Evolutionary conservation across 2,888 invertebrate species (phyloP), one percentile per base, ranked within the genome.

Genomic region (Ypsolopha sequella): DNA sequence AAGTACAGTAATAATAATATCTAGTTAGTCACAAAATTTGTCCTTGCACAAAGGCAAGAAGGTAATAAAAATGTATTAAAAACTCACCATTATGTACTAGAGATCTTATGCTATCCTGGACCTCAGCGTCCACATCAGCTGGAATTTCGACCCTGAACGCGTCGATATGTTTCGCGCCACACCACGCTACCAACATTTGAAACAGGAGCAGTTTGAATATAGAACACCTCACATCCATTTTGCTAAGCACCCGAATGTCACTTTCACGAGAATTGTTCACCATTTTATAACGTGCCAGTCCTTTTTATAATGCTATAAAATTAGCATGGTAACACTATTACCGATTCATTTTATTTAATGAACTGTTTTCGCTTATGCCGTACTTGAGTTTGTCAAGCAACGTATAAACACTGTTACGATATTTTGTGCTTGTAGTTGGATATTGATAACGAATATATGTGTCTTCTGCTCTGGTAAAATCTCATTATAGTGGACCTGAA

Each of bases 401-500:
- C 48, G 44, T 7, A 14, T 41, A 48, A 49, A 48, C 52, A 54
- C 54, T 54, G 53, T 56, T 61, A 64, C 55, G 60, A 71, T 60
- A 68, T 61, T 76, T 80, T 84, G 58, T 82, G 81, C 64, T 81
- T 82, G 65, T 80, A 82, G 66, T 84, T 81, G 39, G 80, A 79
- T 68, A 76, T 74, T 57, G 76, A 73, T 67, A 75, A 67, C 54
- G 73, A 66, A 64, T 71, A 68, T 65, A 70, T 70, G 58, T 69
- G 66, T 63, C 70, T 70, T 56, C 70, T 69, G 63, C 69, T 66
- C 63, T 69, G 70, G 56, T 70, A 66, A 56, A 70, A 67, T 76
- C 66, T 74, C 85, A 86, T 85, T 72, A 76, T 84, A 76, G 65
- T 70, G 69, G 70, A 80, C 74, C 84, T 85, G 84, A 13, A 69